Base-by-base conservation (phyloP, 2,888 invertebrate genomes). In the Catocala fraxini region DNA sequence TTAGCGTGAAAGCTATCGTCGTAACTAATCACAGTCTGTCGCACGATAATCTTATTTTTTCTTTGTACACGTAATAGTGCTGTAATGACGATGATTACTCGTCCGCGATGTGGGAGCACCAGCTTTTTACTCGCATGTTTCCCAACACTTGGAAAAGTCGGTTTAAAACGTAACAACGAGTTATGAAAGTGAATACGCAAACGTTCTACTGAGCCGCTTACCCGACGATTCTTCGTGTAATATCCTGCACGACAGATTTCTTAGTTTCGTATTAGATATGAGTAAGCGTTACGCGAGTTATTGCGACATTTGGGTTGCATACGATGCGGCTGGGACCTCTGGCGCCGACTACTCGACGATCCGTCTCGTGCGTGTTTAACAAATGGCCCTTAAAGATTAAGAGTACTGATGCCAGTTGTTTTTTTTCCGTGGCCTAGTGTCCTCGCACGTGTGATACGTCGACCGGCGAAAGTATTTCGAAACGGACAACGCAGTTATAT, bases 101-200 rank as follows among this genome's bases (percentile, higher is more conserved):
- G 85, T 88, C 88, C 81, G 84, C 86, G 73, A 85, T 90, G 88
- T 91, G 93, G 87, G 92, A 93, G 90, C 88, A 83, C 82, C 86
- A 83, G 85, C 87, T 91, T 92, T 93, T 93, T 91, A 85, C 86
- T 71, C 65, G 69, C 66, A 65, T 72, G 75, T 93, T 93, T 93
- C 91, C 86, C 87, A 94, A 92, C 88, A 84, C 82, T 85, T 89
- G 87, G 91, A 90, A 92, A 92, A 91, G 86, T 90, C 83, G 70
- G 83, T 85, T 85, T 79, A 75, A 86, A 92, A 90, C 91, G 91
- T 93, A 93, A 93, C 89, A 86, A 85, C 87, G 81, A 78, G 90
- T 93, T 93, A 92, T 92, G 93, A 93, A 93, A 93, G 89, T 86
- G 84, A 82, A 88, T 88, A 89, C 87, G 89, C 85, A 89, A 91